Evolutionary conservation across 2,888 invertebrate species (phyloP).

Genomic region (Spodoptera littoralis): DNA sequence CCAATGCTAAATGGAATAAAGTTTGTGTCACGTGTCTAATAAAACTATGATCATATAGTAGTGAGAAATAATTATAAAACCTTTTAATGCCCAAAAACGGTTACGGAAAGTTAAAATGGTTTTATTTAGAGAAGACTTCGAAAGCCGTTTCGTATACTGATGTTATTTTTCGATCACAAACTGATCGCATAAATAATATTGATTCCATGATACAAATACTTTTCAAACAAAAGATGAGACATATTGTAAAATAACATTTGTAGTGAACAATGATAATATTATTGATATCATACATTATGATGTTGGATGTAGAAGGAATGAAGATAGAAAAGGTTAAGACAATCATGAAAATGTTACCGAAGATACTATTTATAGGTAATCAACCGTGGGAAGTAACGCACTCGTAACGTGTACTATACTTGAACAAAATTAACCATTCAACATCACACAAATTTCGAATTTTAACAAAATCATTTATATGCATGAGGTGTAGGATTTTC

Average conservation of each 20-base stretch:
- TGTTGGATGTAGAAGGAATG: neutral
- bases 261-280: neutral
- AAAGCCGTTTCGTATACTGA: no score
- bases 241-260: neutral
- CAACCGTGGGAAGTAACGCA: slow-evolving; percentile 14
- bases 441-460: slow-evolving; percentile 66
- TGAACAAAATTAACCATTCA: slow-evolving; percentile 57
- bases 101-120: no score
- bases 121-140: no score
- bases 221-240: neutral
- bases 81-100: no score
- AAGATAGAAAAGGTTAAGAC: slow-evolving; percentile 5
- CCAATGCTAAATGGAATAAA: no score
- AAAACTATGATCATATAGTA: no score
- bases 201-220: neutral
- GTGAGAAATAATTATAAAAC: no score
- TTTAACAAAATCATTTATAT: slow-evolving; percentile 76
- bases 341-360: slow-evolving; percentile 3
- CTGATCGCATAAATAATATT: no score
- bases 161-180: no score
- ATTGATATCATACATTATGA: neutral
- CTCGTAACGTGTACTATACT: slow-evolving; percentile 11
- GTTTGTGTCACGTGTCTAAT: no score
- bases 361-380: slow-evolving; percentile 28
- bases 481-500: slow-evolving; percentile 71